Conservation (phyloP, 2,113 vertebrate genomes). For the Cyprinus carpio region DNA sequence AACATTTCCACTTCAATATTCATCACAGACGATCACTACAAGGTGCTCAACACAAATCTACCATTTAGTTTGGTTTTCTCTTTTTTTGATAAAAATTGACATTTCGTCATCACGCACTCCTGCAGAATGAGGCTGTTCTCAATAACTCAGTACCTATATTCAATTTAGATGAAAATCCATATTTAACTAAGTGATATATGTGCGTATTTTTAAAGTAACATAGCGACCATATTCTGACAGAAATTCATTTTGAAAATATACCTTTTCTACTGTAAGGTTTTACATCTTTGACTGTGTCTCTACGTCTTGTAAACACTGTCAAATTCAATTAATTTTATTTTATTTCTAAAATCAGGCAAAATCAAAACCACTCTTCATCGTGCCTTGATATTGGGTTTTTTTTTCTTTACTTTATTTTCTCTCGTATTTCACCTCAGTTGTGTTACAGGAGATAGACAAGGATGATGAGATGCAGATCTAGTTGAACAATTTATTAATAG, state of each 20-base stretch:
- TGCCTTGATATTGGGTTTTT: not conserved
- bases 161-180: not conserved
- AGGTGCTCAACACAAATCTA: not conserved
- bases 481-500: too few relatives aligned
- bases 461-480: too few relatives aligned
- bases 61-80: not conserved
- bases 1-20: not conserved
- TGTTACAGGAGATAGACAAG: too few relatives aligned
- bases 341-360: not conserved
- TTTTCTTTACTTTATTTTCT: too few relatives aligned
- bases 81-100: not conserved
- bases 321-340: too few relatives aligned
- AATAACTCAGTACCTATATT: not conserved
- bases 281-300: not conserved
- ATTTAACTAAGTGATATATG: not conserved
- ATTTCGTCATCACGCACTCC: not conserved
- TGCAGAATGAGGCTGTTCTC: not conserved
- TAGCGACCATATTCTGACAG: too few relatives aligned
- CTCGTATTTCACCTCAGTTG: too few relatives aligned
- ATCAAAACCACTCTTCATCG: not conserved
- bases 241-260: not conserved
- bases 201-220: too few relatives aligned
- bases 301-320: not conserved
- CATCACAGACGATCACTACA: not conserved
- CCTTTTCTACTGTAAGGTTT: not conserved